Evolutionary conservation across 2,113 vertebrate species (phyloP).

Genomic region (Chaetops frenatus): DNA sequence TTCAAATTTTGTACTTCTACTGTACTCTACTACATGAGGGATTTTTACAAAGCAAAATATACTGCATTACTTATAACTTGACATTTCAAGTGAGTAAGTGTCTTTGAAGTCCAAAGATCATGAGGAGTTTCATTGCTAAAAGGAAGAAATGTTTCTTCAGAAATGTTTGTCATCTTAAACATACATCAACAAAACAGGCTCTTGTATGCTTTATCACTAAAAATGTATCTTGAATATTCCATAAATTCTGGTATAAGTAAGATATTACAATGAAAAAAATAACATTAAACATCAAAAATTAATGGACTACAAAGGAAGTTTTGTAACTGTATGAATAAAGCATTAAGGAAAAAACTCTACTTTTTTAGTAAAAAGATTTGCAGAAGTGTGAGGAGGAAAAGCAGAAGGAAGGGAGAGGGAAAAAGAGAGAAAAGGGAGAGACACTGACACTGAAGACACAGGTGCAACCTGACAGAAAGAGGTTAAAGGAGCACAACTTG

Average conservation of each 20-base stretch:
- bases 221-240: background rate
- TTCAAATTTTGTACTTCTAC: background rate
- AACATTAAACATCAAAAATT: background rate
- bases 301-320: background rate
- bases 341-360: background rate
- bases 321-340: background rate
- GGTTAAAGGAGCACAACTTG: background rate
- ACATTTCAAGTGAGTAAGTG: background rate
- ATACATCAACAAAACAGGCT: background rate
- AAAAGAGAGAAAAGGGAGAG: background rate
- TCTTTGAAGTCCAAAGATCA: background rate
- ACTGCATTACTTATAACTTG: background rate
- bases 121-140: background rate
- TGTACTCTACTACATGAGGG: background rate
- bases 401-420: background rate
- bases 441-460: background rate
- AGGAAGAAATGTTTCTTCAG: background rate
- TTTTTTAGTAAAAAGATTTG: background rate
- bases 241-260: constrained; percentile 12
- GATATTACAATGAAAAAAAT: background rate
- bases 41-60: background rate
- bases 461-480: background rate
- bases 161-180: background rate
- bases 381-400: background rate
- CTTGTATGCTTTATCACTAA: background rate